Conservation (phyloP, 1,140 invertebrate species). For the Nasonia longicornis region DNA sequence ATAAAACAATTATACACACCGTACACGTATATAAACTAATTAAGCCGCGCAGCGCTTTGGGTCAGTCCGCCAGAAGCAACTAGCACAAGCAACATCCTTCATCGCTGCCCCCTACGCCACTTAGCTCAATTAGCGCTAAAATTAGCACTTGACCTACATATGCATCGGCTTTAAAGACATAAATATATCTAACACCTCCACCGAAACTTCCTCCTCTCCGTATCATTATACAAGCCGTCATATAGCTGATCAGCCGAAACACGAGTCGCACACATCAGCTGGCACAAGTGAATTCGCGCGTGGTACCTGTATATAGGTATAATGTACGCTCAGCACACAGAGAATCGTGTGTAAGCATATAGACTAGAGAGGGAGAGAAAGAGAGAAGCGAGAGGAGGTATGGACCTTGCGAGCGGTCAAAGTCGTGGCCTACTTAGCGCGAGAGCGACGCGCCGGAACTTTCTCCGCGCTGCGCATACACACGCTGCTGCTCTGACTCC, state of each 20-base stretch:
- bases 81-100: too few species aligned
- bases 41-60: background rate
- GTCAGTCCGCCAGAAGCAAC: too few species aligned
- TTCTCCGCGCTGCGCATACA: conserved; percentile 59
- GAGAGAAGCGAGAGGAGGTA: conserved; percentile 50
- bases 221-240: background rate
- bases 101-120: background rate
- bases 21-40: background rate
- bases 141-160: background rate
- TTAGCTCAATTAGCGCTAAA: background rate
- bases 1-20: too few species aligned
- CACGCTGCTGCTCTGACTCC: background rate
- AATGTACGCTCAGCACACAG: too few species aligned
- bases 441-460: conserved; percentile 54
- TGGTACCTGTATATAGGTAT: background rate
- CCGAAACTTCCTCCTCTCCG: background rate
- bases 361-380: conserved; percentile 42
- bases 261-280: background rate
- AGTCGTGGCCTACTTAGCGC: conserved; percentile 69
- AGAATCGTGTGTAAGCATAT: conserved; percentile 20
- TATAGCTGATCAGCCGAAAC: background rate
- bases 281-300: background rate
- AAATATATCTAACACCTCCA: background rate
- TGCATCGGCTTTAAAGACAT: background rate
- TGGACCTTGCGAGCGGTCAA: conserved; percentile 69